Percentiles rank a stretch among this genome's conserved stretches.
Evolutionary conservation across 2,888 invertebrate species (phyloP).

Genomic region (Drosophila acutilabella): DNA sequence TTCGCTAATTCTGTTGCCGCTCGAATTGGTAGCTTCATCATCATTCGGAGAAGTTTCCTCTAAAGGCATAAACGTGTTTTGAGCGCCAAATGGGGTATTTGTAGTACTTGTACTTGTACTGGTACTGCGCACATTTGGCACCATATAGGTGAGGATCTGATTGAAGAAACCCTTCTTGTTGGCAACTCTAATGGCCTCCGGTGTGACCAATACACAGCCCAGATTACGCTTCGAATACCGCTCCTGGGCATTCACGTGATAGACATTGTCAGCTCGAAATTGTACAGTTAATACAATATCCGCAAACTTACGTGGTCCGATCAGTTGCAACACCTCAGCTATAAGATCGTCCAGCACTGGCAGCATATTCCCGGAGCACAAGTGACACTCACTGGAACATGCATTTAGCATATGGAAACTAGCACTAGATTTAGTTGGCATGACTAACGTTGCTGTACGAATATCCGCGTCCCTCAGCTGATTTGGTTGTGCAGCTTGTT

Average conservation of each 20-base stretch:
- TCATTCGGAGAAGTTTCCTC: background rate
- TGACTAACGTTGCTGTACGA: too few species aligned
- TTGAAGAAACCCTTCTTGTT: constrained; percentile 51
- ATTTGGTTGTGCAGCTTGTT: background rate
- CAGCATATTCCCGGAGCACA: constrained; percentile 35
- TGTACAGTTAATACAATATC: constrained; percentile 61
- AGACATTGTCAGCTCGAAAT: constrained; percentile 60
- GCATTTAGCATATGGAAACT: too few species aligned
- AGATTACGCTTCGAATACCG: constrained; percentile 40
- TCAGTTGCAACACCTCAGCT: constrained; percentile 35
- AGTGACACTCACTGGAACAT: constrained; percentile 39
- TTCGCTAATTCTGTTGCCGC: background rate
- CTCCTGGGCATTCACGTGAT: constrained; percentile 69
- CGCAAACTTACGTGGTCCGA: constrained; percentile 20
- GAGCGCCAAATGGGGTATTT: constrained; percentile 40
- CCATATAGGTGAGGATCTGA: constrained; percentile 55
- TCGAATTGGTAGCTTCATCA: fast-evolving
- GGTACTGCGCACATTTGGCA: constrained; percentile 42
- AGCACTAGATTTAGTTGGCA: too few species aligned
- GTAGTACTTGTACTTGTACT: constrained; percentile 3
- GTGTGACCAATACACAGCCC: constrained; percentile 66
- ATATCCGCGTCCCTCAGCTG: too few species aligned
- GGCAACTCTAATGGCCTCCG: constrained; percentile 60
- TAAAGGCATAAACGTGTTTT: background rate
- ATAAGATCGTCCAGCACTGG: constrained; percentile 32